Percentiles rank a stretch among this genome's conserved stretches.
These are phyloP conservation scores for Drosophila buzzatii DNA, from an alignment of 2,888 invertebrate genomes.

Conservation along the genomic window DNA sequence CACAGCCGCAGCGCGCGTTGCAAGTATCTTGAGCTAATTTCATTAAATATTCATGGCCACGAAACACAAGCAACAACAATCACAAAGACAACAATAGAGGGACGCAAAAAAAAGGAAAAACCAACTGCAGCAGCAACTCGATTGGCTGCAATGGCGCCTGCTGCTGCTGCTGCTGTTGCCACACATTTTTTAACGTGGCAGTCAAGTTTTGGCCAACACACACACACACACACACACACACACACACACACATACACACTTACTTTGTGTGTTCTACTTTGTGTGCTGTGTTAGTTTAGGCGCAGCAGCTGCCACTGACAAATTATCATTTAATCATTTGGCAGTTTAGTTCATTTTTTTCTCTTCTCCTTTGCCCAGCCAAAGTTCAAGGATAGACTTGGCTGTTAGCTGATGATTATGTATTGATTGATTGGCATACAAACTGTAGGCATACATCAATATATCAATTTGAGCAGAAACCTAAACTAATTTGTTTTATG, in stretches of 20 bases:
- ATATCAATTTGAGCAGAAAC: not conserved
- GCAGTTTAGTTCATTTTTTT: constrained; percentile 38
- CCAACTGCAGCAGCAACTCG: constrained; percentile 32
- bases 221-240: constrained; percentile 12
- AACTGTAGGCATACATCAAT: constrained; percentile 16
- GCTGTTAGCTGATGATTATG: constrained; percentile 44
- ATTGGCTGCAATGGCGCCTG: constrained; percentile 36
- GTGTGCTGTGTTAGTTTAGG: constrained; percentile 47
- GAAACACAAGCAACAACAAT: constrained; percentile 29
- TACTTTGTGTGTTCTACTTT: constrained; percentile 20
- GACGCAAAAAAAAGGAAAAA: constrained; percentile 5
- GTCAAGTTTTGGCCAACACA: constrained; percentile 21
- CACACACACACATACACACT: constrained; percentile 14
- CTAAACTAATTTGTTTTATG: constrained; percentile 31
- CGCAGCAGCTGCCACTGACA: constrained; percentile 64
- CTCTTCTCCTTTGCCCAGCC: not conserved
- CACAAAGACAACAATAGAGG: constrained; percentile 17
- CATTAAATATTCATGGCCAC: constrained; percentile 78
- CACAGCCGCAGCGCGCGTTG: constrained; percentile 55
- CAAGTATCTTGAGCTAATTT: constrained; percentile 73
- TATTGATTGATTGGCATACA: constrained; percentile 49
- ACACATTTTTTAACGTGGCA: constrained; percentile 45
- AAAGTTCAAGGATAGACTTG: constrained; percentile 53
- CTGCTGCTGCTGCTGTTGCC: constrained; percentile 7
- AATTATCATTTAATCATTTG: constrained; percentile 75